Base-by-base conservation (phyloP, 2,113 vertebrate species). In the Phainopepla nitens region DNA sequence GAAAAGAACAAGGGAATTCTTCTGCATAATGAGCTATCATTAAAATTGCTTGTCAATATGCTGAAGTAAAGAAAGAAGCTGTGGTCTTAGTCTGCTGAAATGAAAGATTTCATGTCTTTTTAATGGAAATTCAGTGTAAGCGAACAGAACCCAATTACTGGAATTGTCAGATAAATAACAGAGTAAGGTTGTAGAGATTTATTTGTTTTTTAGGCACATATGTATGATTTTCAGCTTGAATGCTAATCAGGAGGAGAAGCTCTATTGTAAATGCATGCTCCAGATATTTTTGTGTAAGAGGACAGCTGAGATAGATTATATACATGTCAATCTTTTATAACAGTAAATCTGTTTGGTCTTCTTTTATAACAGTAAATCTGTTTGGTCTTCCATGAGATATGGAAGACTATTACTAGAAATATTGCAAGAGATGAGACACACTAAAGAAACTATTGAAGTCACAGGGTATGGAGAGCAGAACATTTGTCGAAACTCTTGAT, bases 131-230 rank as follows among this genome's bases (percentile, higher is more conserved):
- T 80, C 79, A 47, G 54, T 42, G 13, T 53, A 77, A 73, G 50
- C 2, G 54, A 92, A 65, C 53, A 88, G 66, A 90, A 90, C 36
- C 6, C 49, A 79, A 50, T 93, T 88, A 92, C 45, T 92, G 27
- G 42, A 92, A 95, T 88, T 94, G 82, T 94, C 90, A 94, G 66
- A 78, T 90, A 95, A 94, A 93, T 88, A 88, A 65, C 36, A 71
- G 65, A 82, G 49, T 72, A 78, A 66, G 29, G 35, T 62, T 92
- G 42, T 62, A 86, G 31, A 92, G 19, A 86, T 75, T 76, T 94
- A 69, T 90, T 88, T 96, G 35, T 58, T 93, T 87, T 69, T 92
- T 53, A 82, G 25, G 31, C 82, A 53, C 51, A 56, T 54, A 83
- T 60, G 21, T 80, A 72, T 70, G 62, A 80, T 95, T 94, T 96